Base-by-base conservation (phyloP, 2,113 vertebrate species). In the Canis aureus region DNA sequence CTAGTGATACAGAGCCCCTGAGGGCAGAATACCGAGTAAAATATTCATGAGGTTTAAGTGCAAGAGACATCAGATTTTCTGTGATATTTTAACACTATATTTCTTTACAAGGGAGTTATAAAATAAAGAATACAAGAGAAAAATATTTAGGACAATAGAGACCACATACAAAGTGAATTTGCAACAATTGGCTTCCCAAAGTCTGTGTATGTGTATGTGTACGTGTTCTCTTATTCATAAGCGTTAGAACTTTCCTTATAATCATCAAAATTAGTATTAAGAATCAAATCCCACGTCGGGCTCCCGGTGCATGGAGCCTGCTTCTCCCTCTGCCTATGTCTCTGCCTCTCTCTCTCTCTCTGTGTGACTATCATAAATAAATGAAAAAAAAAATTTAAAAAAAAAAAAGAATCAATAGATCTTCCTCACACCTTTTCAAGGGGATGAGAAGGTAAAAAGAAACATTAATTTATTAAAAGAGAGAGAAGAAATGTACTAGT, bases 1-100 rank as follows among this genome's bases (percentile, higher is more conserved):
- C n/a, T 95, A 93, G 84, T 96, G 94, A 96, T 97, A 73, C 92
- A 94, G 96, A 82, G 87, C 43, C 97, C 92, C 84, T 0, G 60
- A 97, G 95, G 96, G 85, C 91, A 97, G 76, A 95, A 67, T 89
- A 96, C 95, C 80, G 91, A 79, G 96, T 97, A 71, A 97, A 98
- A 97, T 98, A 98, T 98, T 98, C 96, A 98, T 96, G 88, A 97
- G 93, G 93, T 88, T 62, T 97, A 96, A 97, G 71, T 97, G 85
- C 92, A 78, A 92, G 62, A 96, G 76, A 94, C 87, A 76, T 96
- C 51, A 92, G 59, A 79, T 92, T 94, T 97, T 97, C 89, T 32
- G n/a, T 95, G 57, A 35, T 94, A 84, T 79, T 97, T 97, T 93
- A 94, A 32, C 55, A 86, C 19, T 57, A 7, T 60, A 15, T 96